Conservation (phyloP, 37 sponge, comb jelly and placozoan species). For the Aplysina aerophoba region DNA sequence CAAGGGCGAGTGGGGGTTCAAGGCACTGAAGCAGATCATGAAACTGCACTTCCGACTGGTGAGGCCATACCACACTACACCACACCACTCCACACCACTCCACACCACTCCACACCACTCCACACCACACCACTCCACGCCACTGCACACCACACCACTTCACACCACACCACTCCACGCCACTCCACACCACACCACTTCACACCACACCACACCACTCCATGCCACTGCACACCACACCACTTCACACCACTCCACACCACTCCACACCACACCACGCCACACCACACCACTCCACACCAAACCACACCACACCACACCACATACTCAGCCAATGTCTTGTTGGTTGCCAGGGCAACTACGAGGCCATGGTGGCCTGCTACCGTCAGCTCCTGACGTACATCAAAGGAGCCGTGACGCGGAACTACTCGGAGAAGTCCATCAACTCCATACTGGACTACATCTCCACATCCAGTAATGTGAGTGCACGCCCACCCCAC, state of each 20-base stretch:
- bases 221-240: not conserved
- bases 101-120: not conserved
- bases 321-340: no score
- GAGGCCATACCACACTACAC: not conserved
- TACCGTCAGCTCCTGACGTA: slow-evolving; percentile 77
- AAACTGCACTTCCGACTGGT: slow-evolving; percentile 92
- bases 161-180: not conserved
- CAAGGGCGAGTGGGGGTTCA: slow-evolving; percentile 99
- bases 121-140: no score
- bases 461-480: slow-evolving; percentile 91
- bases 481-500: slow-evolving; percentile 1
- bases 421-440: slow-evolving; percentile 97
- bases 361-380: slow-evolving; percentile 82
- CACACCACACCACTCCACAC: no score
- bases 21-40: slow-evolving; percentile 98
- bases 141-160: no score
- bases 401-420: slow-evolving; percentile 81
- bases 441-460: slow-evolving; percentile 99
- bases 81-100: not conserved
- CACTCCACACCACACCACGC: not conserved
- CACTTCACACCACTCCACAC: not conserved
- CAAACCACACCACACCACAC: not conserved
- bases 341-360: slow-evolving; percentile 58
- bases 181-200: not conserved
- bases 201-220: not conserved